Base-by-base conservation (phyloP, 2,797 vertebrate genomes). In the Setipinna tenuifilis region DNA sequence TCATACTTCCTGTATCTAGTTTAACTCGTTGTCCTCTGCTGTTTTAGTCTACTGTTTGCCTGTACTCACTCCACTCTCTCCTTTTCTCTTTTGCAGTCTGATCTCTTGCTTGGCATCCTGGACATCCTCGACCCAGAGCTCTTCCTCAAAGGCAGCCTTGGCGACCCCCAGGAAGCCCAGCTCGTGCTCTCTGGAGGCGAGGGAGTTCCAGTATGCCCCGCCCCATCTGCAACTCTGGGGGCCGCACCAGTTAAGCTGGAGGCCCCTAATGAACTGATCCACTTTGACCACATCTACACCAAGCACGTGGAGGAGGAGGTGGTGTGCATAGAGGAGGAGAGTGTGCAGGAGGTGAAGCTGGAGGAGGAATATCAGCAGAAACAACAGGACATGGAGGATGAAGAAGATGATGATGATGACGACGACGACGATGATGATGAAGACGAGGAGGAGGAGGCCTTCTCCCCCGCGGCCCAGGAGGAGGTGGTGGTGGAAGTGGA, bases 181-280 rank as follows among this genome's bases (percentile, higher is more conserved):
- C 90, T 93, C 94, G 95, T 96, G 89, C 94, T 96, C 89, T 93
- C 95, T 92, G 96, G 95, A 35, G 94, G 95, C 95, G 84, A 94
- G 93, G 93, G 94, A 88, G 86, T 93, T 95, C 92, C 97, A 97
- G 57, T 99, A 98, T 95, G 96, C 92, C 3, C 96, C 97, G 14
- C 98, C 98, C 0, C 96, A 93, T 90, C 96, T 98, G 90, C 94
- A 80, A 68, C 97, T 96, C 81, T 99, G 98, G 98, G 98, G 98
- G 84, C 98, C 97, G n/a, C 98, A 98, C 92, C 98, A 98, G 96
- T 96, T 94, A 98, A 98, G 97, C 96, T 99, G 98, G 98, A 99
- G 90, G 95, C 98, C 98, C 95, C 98, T 99, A 99, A 99, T 99
- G 98, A 98, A 99, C 97, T 98, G 94, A 99, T 99, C 92, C 97